Base-by-base conservation (phyloP, 2,113 vertebrate genomes). In the Sceloporus undulatus region DNA sequence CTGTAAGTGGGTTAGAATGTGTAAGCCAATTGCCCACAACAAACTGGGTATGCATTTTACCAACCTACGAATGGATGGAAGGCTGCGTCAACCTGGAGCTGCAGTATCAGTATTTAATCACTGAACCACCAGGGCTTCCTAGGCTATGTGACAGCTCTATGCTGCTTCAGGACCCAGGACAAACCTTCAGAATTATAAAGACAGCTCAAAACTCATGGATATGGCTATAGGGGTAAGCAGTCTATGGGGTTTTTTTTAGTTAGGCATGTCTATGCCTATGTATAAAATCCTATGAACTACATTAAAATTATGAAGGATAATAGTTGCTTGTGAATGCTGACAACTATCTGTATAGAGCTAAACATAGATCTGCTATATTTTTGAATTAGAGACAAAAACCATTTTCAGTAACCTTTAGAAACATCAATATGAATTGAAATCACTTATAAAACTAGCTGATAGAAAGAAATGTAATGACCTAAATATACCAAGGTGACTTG, bases 401-500 rank as follows among this genome's bases (percentile, higher is more conserved):
- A 29, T 78, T 25, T 27, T 48, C 7, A 27, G 65, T 68, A 70
- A 66, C 14, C 8, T 84, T 88, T 42, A 59, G 18, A 79, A 73
- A 88, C 38, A 59, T 21, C 29, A 11, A 62, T 27, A n/a, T 34
- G 27, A 19, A 52, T 25, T 85, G 38, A 73, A 89, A 42, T 85
- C 1, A 34, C 40, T 74, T 85, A 76, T 85, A 73, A 42, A 73
- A 85, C 25, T 75, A 80, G 82, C 66, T 62, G 66, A 70, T 62
- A 70, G 68, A 83, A 84, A 75, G 25, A 76, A 76, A 84, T 42
- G 70, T 7, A 65, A n/a, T 59, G 66, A 73, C 66, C 25, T 56
- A 73, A 56, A 73, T 48, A 14, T 85, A 48, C 77, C 38, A 48
- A 18, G 77, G 13, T 80, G 82, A 79, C 2, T 23, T 79, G 23